Evolutionary conservation across 2,113 vertebrate species (phyloP), one percentile per base, ranked within the genome.

Genomic region (Pseudolaguvia tuberculata): DNA sequence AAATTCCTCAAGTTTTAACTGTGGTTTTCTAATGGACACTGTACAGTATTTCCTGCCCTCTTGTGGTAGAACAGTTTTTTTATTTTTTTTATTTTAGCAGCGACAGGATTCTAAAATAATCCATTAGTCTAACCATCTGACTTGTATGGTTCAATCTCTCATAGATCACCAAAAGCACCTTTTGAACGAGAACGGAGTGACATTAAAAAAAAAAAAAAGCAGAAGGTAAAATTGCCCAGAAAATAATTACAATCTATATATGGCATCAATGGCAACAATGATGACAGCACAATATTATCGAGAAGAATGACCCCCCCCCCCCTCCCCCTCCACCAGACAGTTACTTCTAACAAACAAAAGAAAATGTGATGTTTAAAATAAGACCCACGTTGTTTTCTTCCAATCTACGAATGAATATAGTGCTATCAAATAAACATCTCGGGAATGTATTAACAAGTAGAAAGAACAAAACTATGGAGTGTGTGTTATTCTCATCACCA

Each of bases 361-460:
- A 31, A 20, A 50, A 50, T 58, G 69, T 39, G n/a, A n/a, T 5
- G 62, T 69, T 72, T 70, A 9, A 51, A 62, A 74, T 18, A 51
- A 39, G 45, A 17, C 67, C 70, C 52, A 25, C 61, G 52, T 55
- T 55, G 35, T 35, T 71, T 35, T 76, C 31, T 68, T 66, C 20
- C 31, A 61, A 66, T 17, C 31, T 62, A 76, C 58, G 58, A 70
- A 70, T 25, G 56, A 48, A 66, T 61, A 27, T 14, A 59, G 58
- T 13, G 45, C 15, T 70, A 23, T 66, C 71, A 78, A 79, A 67
- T 48, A 79, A 84, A 85, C 80, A 20, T 69, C 58, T 83, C 85
- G 88, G 91, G 92, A 93, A 92, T 93, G 92, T 90, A 48, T 78
- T 85, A 80, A 35, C 86, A 57, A 31, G 39, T 42, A 9, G 6